phyloP scores from a whole-genome alignment of 2,888 invertebrate genomes.

The Arenicola marina region DNA sequence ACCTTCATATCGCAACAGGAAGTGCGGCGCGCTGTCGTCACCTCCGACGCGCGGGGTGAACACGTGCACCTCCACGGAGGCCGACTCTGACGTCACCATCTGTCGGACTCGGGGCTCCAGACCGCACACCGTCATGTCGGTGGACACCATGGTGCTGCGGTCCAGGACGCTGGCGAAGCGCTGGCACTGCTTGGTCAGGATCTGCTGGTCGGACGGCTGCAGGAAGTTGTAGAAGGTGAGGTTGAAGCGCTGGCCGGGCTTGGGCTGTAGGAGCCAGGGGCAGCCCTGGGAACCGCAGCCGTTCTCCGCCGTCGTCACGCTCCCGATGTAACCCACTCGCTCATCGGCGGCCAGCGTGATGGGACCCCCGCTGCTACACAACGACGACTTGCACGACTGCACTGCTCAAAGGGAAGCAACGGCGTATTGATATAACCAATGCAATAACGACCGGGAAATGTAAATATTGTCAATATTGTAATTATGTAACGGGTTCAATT shows the following conservation, averaged over 20 bases:
- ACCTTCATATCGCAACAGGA: neutral
- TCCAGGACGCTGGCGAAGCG: conserved; percentile 17
- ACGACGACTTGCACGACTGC: neutral
- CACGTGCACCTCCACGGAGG: conserved; percentile 1
- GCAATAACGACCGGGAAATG: too few species aligned
- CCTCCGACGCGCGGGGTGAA: neutral
- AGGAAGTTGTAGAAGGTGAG: conserved; percentile 8
- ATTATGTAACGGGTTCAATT: too few species aligned
- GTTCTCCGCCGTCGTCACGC: conserved; percentile 5
- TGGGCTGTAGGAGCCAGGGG: conserved; percentile 6
- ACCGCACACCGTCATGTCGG: conserved; percentile 21
- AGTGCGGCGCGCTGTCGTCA: neutral
- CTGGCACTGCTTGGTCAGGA: conserved; percentile 11
- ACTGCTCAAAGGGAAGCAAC: too few species aligned
- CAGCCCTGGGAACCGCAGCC: conserved; percentile 6
- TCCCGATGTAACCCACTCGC: conserved; percentile 3
- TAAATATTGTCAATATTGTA: too few species aligned
- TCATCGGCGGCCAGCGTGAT: neutral
- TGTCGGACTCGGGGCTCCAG: neutral
- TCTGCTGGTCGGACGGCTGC: neutral
- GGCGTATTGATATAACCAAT: too few species aligned
- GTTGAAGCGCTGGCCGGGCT: conserved; percentile 9
- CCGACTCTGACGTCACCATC: neutral
- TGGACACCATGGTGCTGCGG: conserved; percentile 9
- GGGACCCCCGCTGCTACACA: neutral